A percentile compares a stretch with the other conserved stretches of the same genome.
These are phyloP conservation scores for Sphaerophoria taeniata DNA, from an alignment of 2,888 invertebrate genomes.

Conservation along the genomic window DNA sequence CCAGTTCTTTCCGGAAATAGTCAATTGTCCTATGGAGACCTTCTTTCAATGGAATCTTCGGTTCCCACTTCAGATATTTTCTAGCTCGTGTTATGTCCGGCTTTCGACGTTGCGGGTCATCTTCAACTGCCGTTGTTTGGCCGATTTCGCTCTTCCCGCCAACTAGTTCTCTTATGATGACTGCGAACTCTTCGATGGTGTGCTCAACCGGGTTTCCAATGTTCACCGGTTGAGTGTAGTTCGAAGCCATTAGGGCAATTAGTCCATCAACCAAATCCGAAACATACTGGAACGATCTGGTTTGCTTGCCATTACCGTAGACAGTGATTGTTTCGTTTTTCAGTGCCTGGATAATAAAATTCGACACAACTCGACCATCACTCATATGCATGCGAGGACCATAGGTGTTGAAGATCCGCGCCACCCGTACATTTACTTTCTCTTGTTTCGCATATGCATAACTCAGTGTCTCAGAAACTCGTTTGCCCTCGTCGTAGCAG, in stretches of 20 bases:
- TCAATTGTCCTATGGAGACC: conserved; percentile 96
- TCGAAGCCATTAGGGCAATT: conserved; percentile 95
- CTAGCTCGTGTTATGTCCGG: conserved; percentile 97
- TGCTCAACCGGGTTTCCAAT: conserved; percentile 99
- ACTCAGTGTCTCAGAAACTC: conserved; percentile 96
- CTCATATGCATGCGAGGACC: conserved; percentile 99
- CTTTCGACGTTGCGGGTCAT: conserved; percentile 97
- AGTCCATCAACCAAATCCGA: conserved; percentile 98
- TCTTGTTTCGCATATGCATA: conserved; percentile 99
- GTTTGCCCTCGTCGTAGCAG: conserved; percentile 99
- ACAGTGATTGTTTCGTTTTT: conserved; percentile 97
- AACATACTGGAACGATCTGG: conserved; percentile 99
- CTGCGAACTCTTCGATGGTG: conserved; percentile 95
- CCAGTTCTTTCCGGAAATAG: conserved; percentile 96
- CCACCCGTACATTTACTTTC: conserved; percentile 96
- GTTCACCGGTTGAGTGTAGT: conserved; percentile 96
- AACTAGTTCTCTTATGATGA: conserved; percentile 91
- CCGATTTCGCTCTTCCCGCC: conserved; percentile 94
- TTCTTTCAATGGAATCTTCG: conserved; percentile 92
- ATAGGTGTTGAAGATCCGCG: conserved; percentile 99
- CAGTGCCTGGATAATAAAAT: conserved; percentile 98
- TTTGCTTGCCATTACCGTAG: conserved; percentile 94
- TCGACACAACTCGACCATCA: conserved; percentile 99
- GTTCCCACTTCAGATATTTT: conserved; percentile 94
- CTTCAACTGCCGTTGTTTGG: conserved; percentile 93